Evolutionary conservation across 2,888 invertebrate genomes (phyloP), one percentile per base, ranked within the genome.

Genomic region (Blastobasis lacticolella): DNA sequence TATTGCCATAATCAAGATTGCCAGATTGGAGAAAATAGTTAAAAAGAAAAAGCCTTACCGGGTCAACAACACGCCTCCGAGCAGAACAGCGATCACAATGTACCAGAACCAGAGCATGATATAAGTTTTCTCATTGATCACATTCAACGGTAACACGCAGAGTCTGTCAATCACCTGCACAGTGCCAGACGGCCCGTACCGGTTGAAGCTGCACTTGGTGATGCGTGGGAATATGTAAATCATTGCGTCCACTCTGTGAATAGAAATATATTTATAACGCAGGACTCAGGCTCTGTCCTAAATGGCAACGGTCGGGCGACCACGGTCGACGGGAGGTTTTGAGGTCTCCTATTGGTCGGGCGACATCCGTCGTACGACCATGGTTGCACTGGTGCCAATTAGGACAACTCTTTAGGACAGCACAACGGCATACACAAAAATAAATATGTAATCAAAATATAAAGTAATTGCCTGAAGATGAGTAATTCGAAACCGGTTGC

Each of bases 21-120:
- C n/a, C n/a, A n/a, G n/a, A n/a, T n/a, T n/a, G n/a, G n/a, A n/a
- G n/a, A 23, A 23, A 23, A 2, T 2, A 23, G 23, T 23, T 23
- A 23, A 23, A 23, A 23, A 23, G 23, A 23, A 23, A 49, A n/a
- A 9, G 48, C 36, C 75, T 78, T 48, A 90, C 84, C 93, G 90
- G 75, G 94, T 94, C 1, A 93, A 63, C 46, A 95, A 72, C 42
- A 95, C 86, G 44, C 92, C 84, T 0, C 90, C 64, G 37, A 95
- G 84, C 59, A 95, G 74, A 0, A 91, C 75, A 0, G 94, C 92
- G 56, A 97, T 81, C 42, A 95, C 92, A 78, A 95, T 92, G 81
- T 93, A 96, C 97, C 97, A 97, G 83, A 97, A 97, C 97, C 96
- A 97, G 48, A 97, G 91, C 85, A 96, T 95, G 59, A 97, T 94